These are phyloP conservation scores for Ceratosolen solmsi DNA, from an alignment of 1,140 invertebrate species.

Conservation along the genomic window DNA sequence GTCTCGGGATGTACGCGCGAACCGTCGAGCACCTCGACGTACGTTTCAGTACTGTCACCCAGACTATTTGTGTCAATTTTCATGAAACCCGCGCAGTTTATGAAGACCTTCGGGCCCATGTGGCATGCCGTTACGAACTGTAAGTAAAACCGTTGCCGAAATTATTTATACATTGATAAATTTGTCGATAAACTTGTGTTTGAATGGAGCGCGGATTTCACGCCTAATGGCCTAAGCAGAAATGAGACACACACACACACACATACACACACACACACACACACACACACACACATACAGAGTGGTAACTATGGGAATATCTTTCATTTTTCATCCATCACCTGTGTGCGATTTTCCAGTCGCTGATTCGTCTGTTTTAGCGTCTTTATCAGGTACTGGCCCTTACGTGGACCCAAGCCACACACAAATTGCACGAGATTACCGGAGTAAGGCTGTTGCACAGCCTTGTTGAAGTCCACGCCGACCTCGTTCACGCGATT, in stretches of 20 bases:
- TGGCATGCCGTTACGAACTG: constrained; percentile 94
- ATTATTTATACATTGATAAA: neutral
- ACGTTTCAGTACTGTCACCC: constrained; percentile 93
- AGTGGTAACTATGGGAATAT: neutral
- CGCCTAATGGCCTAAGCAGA: neutral
- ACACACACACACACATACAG: no score
- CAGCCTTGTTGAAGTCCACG: constrained; percentile 96
- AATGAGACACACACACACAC: no score
- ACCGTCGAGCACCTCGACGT: constrained; percentile 97
- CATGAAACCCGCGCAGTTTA: constrained; percentile 99
- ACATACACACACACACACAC: no score
- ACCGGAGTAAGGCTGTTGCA: constrained; percentile 89
- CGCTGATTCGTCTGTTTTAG: constrained; percentile 95
- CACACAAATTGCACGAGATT: constrained; percentile 98
- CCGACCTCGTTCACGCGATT: constrained; percentile 97
- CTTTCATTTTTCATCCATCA: neutral
- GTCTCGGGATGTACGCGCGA: constrained; percentile 99
- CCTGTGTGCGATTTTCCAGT: constrained; percentile 91
- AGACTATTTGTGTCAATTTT: constrained; percentile 97
- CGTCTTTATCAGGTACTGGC: constrained; percentile 89
- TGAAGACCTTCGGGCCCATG: constrained; percentile 98
- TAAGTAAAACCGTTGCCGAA: neutral
- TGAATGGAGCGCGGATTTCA: neutral
- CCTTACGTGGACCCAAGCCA: constrained; percentile 96
- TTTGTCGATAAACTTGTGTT: neutral